Evolutionary conservation across 2,797 vertebrate genomes (phyloP).

Genomic region (Silurus lanzhouensis): DNA sequence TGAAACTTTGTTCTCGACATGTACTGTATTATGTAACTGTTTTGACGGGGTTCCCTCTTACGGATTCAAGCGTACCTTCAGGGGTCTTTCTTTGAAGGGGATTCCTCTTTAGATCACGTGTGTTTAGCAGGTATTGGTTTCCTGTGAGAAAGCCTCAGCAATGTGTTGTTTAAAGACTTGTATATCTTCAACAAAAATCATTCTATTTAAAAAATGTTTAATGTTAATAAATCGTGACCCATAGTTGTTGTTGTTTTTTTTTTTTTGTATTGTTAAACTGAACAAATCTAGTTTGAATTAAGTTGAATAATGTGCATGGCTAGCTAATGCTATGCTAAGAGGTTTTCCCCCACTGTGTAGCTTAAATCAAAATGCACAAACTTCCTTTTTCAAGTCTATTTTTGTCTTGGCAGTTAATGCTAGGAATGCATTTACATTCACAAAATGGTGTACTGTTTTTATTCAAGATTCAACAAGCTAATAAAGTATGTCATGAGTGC

Average conservation of each 20-base stretch:
- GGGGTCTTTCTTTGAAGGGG: not conserved
- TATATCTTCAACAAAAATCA: too few relatives aligned
- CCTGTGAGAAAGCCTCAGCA: not conserved
- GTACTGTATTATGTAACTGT: too few relatives aligned
- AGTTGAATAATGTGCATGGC: not conserved
- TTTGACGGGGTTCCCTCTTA: too few relatives aligned
- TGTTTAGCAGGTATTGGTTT: not conserved
- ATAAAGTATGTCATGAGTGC: not conserved
- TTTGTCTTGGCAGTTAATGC: not conserved
- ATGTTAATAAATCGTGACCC: too few relatives aligned
- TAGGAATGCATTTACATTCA: not conserved
- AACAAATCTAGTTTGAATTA: not conserved
- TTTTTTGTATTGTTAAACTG: too few relatives aligned
- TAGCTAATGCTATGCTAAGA: not conserved
- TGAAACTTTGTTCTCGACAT: too few relatives aligned
- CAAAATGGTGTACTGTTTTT: not conserved
- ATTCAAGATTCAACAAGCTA: not conserved
- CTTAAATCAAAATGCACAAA: too few relatives aligned
- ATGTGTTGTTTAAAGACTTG: not conserved
- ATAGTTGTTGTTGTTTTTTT: too few relatives aligned
- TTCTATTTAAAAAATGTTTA: too few relatives aligned
- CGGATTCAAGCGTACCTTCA: too few relatives aligned
- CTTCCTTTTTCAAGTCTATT: not conserved
- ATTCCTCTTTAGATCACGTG: not conserved
- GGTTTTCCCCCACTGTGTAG: too few relatives aligned